Evolutionary conservation across 37 sponge, comb jelly and placozoan genomes (phyloP).

Genomic region (Bolinopsis microptera): DNA sequence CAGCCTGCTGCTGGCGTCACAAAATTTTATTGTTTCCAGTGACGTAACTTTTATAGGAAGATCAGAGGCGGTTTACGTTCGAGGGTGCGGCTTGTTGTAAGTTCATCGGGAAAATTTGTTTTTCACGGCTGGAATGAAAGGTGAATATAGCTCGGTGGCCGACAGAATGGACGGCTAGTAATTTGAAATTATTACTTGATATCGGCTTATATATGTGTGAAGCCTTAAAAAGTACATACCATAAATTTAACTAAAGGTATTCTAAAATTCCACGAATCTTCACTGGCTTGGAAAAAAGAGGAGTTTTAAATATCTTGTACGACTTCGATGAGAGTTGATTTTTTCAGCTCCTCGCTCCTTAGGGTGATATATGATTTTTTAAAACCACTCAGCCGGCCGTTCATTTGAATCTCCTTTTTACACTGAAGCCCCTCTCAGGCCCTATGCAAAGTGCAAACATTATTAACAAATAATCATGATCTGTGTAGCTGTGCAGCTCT

Average conservation of each 20-base stretch:
- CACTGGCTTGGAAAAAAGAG: neutral
- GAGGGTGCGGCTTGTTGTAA: neutral
- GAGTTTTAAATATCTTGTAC: neutral
- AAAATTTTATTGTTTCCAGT: neutral
- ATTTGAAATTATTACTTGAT: neutral
- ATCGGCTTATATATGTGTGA: neutral
- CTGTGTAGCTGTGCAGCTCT: no score
- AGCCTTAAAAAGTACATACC: neutral
- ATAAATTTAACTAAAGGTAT: neutral
- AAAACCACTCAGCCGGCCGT: no score
- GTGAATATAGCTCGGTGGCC: neutral
- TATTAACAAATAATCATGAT: no score
- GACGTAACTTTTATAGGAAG: neutral
- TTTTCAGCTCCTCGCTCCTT: no score
- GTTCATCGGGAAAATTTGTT: neutral
- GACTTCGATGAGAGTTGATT: neutral
- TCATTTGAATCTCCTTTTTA: no score
- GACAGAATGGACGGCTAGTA: neutral
- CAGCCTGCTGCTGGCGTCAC: neutral
- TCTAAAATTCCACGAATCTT: neutral
- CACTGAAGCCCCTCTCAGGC: no score
- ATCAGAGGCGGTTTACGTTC: neutral
- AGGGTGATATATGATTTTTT: no score
- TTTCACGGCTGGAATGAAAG: neutral
- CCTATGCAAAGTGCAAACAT: no score